Evolutionary conservation across 2,113 vertebrate species (phyloP).

Genomic region (Chroicocephalus ridibundus): DNA sequence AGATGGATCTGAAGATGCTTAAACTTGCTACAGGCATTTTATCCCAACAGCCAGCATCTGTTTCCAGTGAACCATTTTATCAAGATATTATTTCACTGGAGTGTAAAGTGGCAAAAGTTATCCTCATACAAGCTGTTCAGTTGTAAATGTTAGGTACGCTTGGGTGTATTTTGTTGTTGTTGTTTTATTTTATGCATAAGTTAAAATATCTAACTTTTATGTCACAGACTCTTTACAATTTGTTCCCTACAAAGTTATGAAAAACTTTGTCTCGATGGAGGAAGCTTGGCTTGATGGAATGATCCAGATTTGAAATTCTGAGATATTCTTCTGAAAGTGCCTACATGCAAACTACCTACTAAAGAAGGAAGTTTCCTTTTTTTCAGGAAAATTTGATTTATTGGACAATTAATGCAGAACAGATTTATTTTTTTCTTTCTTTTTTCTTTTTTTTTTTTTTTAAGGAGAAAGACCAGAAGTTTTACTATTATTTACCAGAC

Average conservation of each 20-base stretch:
- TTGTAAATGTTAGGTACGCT: not conserved
- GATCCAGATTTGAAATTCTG: not conserved
- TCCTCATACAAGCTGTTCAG: not conserved
- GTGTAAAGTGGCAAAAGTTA: slow-evolving; percentile 46
- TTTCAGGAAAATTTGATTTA: not conserved
- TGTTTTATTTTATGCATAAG: not conserved
- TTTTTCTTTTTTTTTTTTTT: not conserved
- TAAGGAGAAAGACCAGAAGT: not conserved
- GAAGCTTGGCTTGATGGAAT: not conserved
- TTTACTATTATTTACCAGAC: not conserved
- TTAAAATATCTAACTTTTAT: not conserved
- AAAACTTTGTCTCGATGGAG: not conserved
- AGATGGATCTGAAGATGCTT: slow-evolving; percentile 17
- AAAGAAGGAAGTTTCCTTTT: not conserved
- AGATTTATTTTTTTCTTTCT: not conserved
- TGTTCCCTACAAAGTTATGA: not conserved
- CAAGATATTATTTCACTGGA: slow-evolving; percentile 54
- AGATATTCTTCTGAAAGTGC: not conserved
- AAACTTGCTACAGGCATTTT: slow-evolving; percentile 45
- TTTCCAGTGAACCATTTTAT: slow-evolving; percentile 61
- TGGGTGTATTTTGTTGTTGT: not conserved
- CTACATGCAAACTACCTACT: not conserved
- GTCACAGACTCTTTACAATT: not conserved
- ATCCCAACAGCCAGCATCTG: slow-evolving; percentile 50
- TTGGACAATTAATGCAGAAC: not conserved